phyloP scores from a whole-genome alignment of 2,888 invertebrate species.

The Myopa testacea region DNA sequence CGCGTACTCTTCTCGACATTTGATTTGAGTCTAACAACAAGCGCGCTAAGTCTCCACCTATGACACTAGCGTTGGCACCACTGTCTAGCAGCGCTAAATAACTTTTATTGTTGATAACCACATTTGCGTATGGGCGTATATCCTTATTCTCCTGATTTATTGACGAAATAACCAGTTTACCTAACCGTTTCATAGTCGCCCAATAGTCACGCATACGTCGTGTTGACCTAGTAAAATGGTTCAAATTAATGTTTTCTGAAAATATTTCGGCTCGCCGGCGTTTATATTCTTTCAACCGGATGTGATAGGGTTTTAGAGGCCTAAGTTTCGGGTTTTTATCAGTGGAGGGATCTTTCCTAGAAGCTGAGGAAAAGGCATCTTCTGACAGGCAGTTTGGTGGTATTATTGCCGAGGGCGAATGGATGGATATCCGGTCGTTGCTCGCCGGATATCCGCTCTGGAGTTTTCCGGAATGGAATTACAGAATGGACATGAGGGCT shows the following conservation, averaged over 20 bases:
- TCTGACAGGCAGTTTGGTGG: background rate
- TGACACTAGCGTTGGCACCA: constrained; percentile 15
- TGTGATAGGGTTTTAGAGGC: background rate
- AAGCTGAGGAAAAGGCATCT: background rate
- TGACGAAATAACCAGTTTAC: constrained; percentile 10
- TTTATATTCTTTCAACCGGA: no score
- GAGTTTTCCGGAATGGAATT: no score
- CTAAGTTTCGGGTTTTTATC: background rate
- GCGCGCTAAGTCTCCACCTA: constrained; percentile 1
- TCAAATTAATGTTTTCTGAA: no score
- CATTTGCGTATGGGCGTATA: constrained; percentile 16
- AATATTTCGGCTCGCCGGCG: no score
- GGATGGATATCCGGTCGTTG: background rate
- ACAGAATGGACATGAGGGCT: no score
- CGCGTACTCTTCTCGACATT: background rate
- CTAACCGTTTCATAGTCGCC: background rate
- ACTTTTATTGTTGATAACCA: background rate
- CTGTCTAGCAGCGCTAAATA: constrained; percentile 21
- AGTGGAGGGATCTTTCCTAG: background rate
- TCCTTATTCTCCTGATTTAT: background rate
- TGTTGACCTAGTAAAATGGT: background rate
- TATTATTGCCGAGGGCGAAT: background rate
- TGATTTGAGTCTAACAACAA: background rate
- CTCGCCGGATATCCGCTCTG: background rate
- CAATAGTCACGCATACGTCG: background rate